These are phyloP conservation scores for Hormiphora californensis DNA, from an alignment of 37 sponge, comb jelly and placozoan genomes.

Conservation along the genomic window DNA sequence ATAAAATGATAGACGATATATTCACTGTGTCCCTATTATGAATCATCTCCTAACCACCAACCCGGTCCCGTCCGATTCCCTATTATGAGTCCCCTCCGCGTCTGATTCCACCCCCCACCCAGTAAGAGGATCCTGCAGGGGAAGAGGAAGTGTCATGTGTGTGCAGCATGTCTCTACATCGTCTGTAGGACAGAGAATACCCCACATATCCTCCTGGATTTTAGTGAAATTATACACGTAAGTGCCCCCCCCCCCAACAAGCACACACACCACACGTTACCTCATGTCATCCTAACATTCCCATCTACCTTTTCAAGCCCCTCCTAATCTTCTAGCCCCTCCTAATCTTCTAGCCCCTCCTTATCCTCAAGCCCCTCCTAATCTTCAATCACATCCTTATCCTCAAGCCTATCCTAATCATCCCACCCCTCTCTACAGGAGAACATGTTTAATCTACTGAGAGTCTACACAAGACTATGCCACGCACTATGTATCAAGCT, in stretches of 20 bases:
- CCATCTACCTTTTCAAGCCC: background rate
- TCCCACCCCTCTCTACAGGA: slow-evolving; percentile 57
- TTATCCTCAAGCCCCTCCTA: slow-evolving; percentile 23
- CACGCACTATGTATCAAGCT: slow-evolving; percentile 89
- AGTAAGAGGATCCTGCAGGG: slow-evolving; percentile 51
- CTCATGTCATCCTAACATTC: background rate
- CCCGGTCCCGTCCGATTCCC: background rate
- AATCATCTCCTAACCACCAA: background rate
- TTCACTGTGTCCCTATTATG: background rate
- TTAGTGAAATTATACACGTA: slow-evolving; percentile 91
- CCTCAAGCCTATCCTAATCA: slow-evolving; percentile 44
- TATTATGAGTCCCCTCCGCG: background rate
- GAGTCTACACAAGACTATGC: slow-evolving; percentile 79
- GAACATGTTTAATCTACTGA: slow-evolving; percentile 86
- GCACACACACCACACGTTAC: background rate
- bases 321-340: slow-evolving; percentile 4
- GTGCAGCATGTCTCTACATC: slow-evolving; percentile 93
- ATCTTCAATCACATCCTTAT: background rate
- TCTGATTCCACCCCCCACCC: too few relatives aligned
- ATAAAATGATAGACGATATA: too few relatives aligned
- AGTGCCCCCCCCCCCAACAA: slow-evolving; percentile 14
- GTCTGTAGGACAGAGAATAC: slow-evolving; percentile 95
- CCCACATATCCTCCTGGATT: slow-evolving; percentile 97
- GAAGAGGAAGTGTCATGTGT: slow-evolving; percentile 50
- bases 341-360: too few relatives aligned